Percentiles rank a stretch among this genome's conserved stretches.
Conservation (phyloP, 2,113 vertebrate species). For the Tonatia bakeri region DNA sequence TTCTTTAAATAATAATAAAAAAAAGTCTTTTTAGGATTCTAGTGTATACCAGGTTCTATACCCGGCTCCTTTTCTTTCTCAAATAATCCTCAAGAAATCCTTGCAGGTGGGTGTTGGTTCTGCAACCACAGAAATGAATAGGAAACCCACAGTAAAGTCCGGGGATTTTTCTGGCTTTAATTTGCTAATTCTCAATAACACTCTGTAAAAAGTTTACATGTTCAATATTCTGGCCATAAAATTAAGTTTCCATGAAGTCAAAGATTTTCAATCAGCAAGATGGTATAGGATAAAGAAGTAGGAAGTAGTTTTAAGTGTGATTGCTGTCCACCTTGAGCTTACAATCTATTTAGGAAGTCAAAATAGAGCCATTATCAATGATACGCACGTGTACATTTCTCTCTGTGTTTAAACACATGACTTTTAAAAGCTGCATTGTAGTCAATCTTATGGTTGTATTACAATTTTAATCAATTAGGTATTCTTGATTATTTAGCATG, state of each 20-base stretch:
- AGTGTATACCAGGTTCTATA: background rate
- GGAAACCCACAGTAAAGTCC: background rate
- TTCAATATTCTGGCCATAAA: constrained; percentile 19
- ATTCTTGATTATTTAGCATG: background rate
- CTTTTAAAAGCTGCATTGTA: background rate
- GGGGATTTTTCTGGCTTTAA: background rate
- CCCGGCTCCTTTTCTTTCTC: background rate
- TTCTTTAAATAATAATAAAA: background rate
- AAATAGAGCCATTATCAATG: background rate
- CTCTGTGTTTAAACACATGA: background rate
- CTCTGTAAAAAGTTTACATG: background rate
- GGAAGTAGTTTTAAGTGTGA: background rate
- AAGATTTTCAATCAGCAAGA: background rate
- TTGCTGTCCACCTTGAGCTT: background rate
- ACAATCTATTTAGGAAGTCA: background rate
- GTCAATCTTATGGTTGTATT: background rate
- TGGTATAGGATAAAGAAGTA: background rate
- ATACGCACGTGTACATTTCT: background rate
- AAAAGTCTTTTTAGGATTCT: background rate
- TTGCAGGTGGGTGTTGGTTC: background rate
- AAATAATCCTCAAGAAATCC: background rate
- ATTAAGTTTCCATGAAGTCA: background rate
- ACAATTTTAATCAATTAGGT: background rate
- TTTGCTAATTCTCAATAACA: background rate
- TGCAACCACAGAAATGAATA: background rate